These are phyloP conservation scores for Dynastes maya DNA, from an alignment of 2,888 invertebrate species.

Conservation along the genomic window DNA sequence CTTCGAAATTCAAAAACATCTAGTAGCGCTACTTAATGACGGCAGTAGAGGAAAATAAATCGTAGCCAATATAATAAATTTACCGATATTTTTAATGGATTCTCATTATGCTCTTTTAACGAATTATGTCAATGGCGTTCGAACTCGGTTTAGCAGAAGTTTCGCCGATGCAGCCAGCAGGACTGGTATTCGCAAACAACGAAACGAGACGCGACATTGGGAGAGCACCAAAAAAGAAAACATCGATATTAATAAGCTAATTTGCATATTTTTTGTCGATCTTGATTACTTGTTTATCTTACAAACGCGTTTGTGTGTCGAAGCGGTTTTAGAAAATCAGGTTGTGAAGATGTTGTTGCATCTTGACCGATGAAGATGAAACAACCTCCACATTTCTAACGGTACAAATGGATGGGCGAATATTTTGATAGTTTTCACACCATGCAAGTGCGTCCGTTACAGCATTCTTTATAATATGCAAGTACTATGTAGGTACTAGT, in stretches of 20 bases:
- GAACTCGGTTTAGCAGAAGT: conserved; percentile 12
- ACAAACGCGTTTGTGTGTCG: conserved; percentile 14
- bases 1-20: no score
- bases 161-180: conserved; percentile 17
- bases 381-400: conserved; percentile 10
- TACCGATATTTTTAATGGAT: conserved; percentile 41
- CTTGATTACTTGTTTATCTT: conserved; percentile 24
- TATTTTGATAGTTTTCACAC: conserved; percentile 20
- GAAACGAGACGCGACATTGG: not conserved
- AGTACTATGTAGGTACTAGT: no score
- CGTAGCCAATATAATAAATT: conserved; percentile 8
- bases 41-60: no score
- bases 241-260: conserved; percentile 21
- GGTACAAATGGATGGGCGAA: conserved; percentile 24
- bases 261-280: conserved; percentile 31
- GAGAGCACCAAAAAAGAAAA: conserved; percentile 10
- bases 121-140: conserved; percentile 16
- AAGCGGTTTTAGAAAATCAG: conserved; percentile 34
- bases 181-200: conserved; percentile 11
- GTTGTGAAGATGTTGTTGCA: conserved; percentile 28
- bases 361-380: conserved; percentile 21
- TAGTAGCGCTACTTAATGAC: no score
- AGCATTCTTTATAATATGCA: no score
- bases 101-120: conserved; percentile 25
- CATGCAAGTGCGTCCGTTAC: conserved; percentile 12